phyloP scores from a whole-genome alignment of 2,113 vertebrate genomes.

The Halichoerus grypus region DNA sequence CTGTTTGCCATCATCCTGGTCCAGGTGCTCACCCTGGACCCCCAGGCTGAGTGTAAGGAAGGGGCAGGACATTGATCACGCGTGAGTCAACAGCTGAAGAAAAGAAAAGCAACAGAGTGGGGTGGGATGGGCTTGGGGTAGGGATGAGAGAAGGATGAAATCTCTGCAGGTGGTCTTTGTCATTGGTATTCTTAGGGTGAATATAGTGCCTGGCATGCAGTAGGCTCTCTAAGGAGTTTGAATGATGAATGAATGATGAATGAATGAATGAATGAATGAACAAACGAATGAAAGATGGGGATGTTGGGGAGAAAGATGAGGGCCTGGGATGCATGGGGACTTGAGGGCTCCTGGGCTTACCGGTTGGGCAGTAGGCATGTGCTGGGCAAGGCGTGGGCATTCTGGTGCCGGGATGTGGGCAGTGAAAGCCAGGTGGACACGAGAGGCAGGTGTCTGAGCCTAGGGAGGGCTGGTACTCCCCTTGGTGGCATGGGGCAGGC shows the following conservation, averaged over 20 bases:
- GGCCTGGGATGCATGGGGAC: not conserved
- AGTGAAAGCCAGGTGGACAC: constrained; percentile 94
- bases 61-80: not conserved
- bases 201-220: not conserved
- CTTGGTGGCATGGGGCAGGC: constrained; percentile 89
- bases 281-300: not conserved
- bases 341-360: constrained; percentile 80
- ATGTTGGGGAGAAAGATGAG: not conserved
- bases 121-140: too few relatives aligned
- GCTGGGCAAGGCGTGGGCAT: constrained; percentile 90
- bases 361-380: constrained; percentile 93
- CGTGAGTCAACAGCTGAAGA: not conserved
- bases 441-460: constrained; percentile 91
- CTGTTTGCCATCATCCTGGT: not conserved
- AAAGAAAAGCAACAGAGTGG: not conserved
- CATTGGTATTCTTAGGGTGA: accelerated
- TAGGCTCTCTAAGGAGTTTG: not conserved
- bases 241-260: not conserved
- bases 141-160: too few relatives aligned
- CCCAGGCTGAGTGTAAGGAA: not conserved
- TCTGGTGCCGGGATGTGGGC: constrained; percentile 89
- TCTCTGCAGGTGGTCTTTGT: not conserved
- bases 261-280: not conserved
- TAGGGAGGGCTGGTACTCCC: constrained; percentile 92
- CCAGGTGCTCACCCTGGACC: not conserved